Evolutionary conservation across 2,797 vertebrate species (phyloP).

Genomic region (Chiroxiphia lanceolata): DNA sequence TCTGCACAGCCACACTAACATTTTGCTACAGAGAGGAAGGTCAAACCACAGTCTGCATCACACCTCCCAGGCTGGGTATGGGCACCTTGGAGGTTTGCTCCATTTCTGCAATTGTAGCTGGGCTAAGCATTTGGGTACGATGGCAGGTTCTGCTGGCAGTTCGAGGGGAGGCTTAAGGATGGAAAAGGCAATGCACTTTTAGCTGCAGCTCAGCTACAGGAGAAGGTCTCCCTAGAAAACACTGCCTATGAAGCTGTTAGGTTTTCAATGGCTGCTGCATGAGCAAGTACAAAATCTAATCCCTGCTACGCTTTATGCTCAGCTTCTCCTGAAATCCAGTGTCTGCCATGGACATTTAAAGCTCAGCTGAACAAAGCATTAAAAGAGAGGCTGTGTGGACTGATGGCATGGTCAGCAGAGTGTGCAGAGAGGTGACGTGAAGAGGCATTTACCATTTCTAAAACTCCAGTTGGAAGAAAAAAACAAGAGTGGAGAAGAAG

Average conservation of each 20-base stretch:
- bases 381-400: background rate
- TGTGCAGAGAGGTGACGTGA: background rate
- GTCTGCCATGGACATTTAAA: background rate
- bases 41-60: accelerated
- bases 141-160: background rate
- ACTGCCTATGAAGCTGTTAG: background rate
- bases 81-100: background rate
- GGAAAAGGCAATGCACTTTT: background rate
- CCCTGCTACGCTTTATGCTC: background rate
- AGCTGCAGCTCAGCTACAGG: background rate
- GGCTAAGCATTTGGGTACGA: background rate
- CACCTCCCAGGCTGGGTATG: background rate
- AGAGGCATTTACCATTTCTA: background rate
- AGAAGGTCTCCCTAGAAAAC: background rate
- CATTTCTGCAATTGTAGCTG: background rate
- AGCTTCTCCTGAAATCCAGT: background rate
- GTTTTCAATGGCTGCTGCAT: background rate
- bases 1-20: accelerated
- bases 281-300: background rate
- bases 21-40: background rate
- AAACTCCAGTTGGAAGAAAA: background rate
- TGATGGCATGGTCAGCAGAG: accelerated
- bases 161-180: background rate
- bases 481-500: background rate
- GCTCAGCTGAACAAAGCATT: background rate